Conservation (phyloP, 92 coral and sea anemone species). For the Porites rus region DNA sequence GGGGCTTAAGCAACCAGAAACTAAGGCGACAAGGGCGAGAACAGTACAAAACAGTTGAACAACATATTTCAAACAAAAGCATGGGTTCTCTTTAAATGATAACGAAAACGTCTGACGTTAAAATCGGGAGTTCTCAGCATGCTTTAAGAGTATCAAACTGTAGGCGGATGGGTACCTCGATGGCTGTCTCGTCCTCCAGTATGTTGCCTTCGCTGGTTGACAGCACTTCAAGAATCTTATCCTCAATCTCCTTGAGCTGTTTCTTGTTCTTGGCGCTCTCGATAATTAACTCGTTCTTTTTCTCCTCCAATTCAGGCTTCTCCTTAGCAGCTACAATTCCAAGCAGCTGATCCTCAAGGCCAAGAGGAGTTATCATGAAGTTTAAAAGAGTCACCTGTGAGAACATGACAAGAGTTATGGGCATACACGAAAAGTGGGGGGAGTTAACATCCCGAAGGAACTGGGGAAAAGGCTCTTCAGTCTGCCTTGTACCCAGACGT, state of each 20-base stretch:
- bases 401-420: too few relatives aligned
- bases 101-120: too few relatives aligned
- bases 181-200: slow-evolving; percentile 95
- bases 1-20: too few relatives aligned
- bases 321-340: slow-evolving; percentile 99
- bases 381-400: slow-evolving; percentile 90
- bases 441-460: too few relatives aligned
- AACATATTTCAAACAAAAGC: too few relatives aligned
- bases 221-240: slow-evolving; percentile 96
- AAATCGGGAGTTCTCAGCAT: too few relatives aligned
- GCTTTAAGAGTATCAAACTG: too few relatives aligned
- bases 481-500: too few relatives aligned
- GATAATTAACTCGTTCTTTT: slow-evolving; percentile 90
- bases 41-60: too few relatives aligned
- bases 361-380: slow-evolving; percentile 99
- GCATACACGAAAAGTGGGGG: background rate
- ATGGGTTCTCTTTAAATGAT: too few relatives aligned
- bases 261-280: slow-evolving; percentile 97
- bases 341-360: slow-evolving; percentile 94
- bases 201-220: slow-evolving; percentile 98
- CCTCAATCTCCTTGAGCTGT: slow-evolving; percentile 97
- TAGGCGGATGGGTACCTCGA: slow-evolving; percentile 69
- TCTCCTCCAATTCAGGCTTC: slow-evolving; percentile 94
- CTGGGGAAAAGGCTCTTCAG: too few relatives aligned
- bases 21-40: too few relatives aligned